Evolutionary conservation across 1,140 invertebrate genomes (phyloP), one percentile per base, ranked within the genome.

Genomic region (Scaptomyza hsui): DNA sequence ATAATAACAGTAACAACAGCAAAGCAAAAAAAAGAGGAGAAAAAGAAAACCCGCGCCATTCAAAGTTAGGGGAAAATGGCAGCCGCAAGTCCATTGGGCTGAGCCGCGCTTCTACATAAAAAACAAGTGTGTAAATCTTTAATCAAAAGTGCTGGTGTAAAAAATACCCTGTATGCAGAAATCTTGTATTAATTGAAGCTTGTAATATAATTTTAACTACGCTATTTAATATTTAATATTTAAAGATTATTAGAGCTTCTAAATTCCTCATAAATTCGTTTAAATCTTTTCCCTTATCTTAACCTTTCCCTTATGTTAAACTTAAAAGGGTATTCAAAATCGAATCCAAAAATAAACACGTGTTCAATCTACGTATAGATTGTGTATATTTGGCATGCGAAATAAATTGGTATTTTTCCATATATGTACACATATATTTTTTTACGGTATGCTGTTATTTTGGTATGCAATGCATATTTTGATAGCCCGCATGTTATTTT

Each of bases 301-400:
- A 32, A 10, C 3, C 13, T 13, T 10, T 10, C 7, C 6, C n/a
- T n/a, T 13, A 37, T 7, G 13, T 45, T 9, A 2, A 7, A 21
- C 3, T 12, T 15, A 49, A 16, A 26, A 42, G 39, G 49, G 62
- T 75, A 67, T 64, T 56, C 9, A 10, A 21, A 47, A 9, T 56
- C 9, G 10, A 21, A 47, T 3, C 19, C 24, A 29, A 61, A 56
- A 77, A 75, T n/a, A n/a, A 82, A 78, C 79, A 83, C 78, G 78
- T 81, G 78, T 77, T 82, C 79, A 70, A 56, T 48, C 45, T 39
- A 53, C 18, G 32, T 65, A 59, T 26, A 21, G 9, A 60, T 63
- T 63, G 29, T 57, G 56, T 56, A 16, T 47, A 65, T 75, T 79
- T 79, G 67, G 72, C 72, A 76, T 76, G 81, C 67, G 67, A 80